Percentiles rank a stretch among this genome's conserved stretches.
phyloP scores from a whole-genome alignment of 1,140 invertebrate species.

The Muscidifurax raptorellus region DNA sequence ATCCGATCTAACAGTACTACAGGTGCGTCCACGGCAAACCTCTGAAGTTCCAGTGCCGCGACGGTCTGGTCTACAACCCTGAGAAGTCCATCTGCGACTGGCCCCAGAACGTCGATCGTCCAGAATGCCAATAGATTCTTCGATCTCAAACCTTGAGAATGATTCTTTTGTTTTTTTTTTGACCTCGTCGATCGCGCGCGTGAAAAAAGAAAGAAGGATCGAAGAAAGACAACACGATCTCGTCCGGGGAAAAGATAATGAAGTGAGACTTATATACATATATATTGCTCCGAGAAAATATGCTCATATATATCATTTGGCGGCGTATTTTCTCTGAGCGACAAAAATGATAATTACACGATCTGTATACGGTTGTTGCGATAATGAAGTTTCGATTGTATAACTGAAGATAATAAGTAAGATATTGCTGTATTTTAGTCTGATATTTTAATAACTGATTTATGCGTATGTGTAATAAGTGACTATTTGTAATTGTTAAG shows the following conservation, averaged over 20 bases:
- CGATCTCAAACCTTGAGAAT: not conserved
- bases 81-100: constrained; percentile 84
- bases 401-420: constrained; percentile 2
- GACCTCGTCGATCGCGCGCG: not conserved
- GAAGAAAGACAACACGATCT: not conserved
- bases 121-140: constrained; percentile 71
- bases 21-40: constrained; percentile 86
- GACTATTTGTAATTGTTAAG: no score
- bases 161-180: not conserved
- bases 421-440: not conserved
- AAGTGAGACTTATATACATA: constrained; percentile 22
- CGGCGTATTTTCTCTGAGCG: not conserved
- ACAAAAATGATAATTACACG: not conserved
- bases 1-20: constrained; percentile 83
- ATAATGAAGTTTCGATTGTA: not conserved
- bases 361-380: no score
- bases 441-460: not conserved
- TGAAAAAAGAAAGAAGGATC: not conserved
- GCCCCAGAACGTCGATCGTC: constrained; percentile 83
- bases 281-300: constrained; percentile 12
- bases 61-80: constrained; percentile 85
- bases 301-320: no score
- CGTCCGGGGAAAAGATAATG: not conserved
- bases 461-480: no score
- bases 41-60: constrained; percentile 82